Percentiles rank a stretch among this genome's conserved stretches.
These are phyloP conservation scores for Drosophila histrio DNA, from an alignment of 2,888 invertebrate species.

Conservation along the genomic window DNA sequence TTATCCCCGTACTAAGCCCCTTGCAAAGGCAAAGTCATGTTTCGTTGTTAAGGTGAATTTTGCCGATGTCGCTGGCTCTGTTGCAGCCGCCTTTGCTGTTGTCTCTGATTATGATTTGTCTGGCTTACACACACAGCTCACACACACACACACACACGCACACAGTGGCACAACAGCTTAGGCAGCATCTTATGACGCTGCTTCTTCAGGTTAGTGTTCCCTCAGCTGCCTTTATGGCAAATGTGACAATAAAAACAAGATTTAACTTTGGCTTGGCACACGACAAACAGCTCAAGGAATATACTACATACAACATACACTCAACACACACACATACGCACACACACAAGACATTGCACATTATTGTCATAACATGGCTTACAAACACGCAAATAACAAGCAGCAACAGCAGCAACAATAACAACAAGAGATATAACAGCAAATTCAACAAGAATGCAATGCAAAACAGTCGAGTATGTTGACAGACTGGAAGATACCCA, in stretches of 20 bases:
- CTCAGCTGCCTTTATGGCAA: conserved; percentile 70
- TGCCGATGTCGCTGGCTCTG: conserved; percentile 45
- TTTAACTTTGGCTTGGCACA: conserved; percentile 70
- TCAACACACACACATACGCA: background rate
- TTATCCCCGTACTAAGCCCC: background rate
- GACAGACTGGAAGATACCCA: conserved; percentile 9
- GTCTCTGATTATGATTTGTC: conserved; percentile 76
- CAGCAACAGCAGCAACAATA: conserved; percentile 35
- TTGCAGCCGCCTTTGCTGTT: conserved; percentile 39
- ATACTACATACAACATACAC: conserved; percentile 22
- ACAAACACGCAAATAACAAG: conserved; percentile 67
- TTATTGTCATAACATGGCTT: conserved; percentile 78
- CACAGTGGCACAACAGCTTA: conserved; percentile 42
- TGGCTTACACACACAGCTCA: conserved; percentile 56
- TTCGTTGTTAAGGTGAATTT: conserved; percentile 62
- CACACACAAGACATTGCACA: conserved; percentile 46
- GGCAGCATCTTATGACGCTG: conserved; percentile 63
- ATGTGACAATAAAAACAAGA: conserved; percentile 77
- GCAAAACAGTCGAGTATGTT: background rate
- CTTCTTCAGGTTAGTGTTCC: conserved; percentile 38
- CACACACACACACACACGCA: background rate
- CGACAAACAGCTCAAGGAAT: conserved; percentile 34
- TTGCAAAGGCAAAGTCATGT: conserved; percentile 30
- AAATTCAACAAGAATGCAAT: conserved; percentile 23
- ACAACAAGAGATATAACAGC: conserved; percentile 27